Base-by-base conservation (phyloP, 2,888 invertebrate genomes). In the Malacosoma neustria region DNA sequence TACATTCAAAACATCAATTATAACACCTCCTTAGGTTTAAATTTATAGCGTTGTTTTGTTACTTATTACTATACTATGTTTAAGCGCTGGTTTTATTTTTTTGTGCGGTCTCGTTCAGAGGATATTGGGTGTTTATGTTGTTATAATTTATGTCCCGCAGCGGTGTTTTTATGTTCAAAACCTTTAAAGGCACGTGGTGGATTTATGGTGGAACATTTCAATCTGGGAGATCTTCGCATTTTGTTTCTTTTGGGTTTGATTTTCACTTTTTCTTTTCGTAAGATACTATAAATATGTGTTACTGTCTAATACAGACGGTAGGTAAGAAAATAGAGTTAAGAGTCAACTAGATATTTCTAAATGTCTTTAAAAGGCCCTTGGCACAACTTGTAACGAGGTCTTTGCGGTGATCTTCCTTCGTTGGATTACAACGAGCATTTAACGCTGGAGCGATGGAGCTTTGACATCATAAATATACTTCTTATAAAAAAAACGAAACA, bases 1-100 rank as follows among this genome's bases (percentile, higher is more conserved):
- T 73, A 72, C 57, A 72, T 72, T 63, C 46, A 57, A 51, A 67
- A 77, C 82, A 81, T 80, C 76, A 81, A 82, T 82, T 81, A 82
- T 81, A 75, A 81, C 84, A 82, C 84, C 82, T 84, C 76, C 72
- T 85, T 82, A 81, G 62, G 61, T 68, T 73, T 54, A 74, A 77
- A 82, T 85, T 85, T 84, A 84, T 80, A 56, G 64, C 57, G 62
- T 61, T 63, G 68, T 76, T 80, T 77, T 75, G 74, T 76, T 73
- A 59, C 67, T 74, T 71, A 75, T 81, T 80, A 74, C 63, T 57
- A 55, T 52, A 60, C 60, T 62, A 22, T 7, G 9, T 66, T 59
- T 45, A 42, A 46, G 14, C 44, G 43, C 36, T 40, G 45, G 47
- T 49, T 46, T 22, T 7, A 22, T 9, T 22, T 22, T 62, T 61